Evolutionary conservation across 2,888 invertebrate genomes (phyloP).

Genomic region (Carterocephalus palaemon): DNA sequence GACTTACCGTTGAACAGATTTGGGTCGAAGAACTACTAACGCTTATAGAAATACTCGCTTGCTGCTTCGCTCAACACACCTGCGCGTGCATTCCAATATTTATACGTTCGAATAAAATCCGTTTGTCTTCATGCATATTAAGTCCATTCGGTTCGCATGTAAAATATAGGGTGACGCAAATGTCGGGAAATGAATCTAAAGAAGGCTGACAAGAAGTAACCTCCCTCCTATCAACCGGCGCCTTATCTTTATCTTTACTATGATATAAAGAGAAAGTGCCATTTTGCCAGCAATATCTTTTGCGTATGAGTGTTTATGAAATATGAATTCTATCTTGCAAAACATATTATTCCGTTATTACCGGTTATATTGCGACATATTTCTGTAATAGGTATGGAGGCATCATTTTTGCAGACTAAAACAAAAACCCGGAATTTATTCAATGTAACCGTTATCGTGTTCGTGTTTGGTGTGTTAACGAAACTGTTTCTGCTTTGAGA

Average conservation of each 20-base stretch:
- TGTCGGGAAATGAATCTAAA: constrained; percentile 60
- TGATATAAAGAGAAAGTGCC: constrained; percentile 67
- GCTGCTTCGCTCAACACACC: background rate
- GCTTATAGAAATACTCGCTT: background rate
- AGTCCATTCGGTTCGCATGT: constrained; percentile 56
- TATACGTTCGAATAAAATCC: constrained; percentile 59
- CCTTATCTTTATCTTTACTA: constrained; percentile 74
- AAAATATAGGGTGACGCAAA: constrained; percentile 66
- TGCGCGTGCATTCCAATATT: constrained; percentile 16
- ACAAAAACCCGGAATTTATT: constrained; percentile 15
- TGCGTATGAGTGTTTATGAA: constrained; percentile 73
- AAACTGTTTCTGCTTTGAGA: constrained; percentile 19
- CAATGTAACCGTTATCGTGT: constrained; percentile 15
- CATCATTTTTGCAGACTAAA: constrained; percentile 29
- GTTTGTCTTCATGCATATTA: constrained; percentile 65
- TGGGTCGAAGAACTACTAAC: background rate
- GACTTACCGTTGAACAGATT: background rate
- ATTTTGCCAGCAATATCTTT: constrained; percentile 65
- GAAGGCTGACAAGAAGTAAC: constrained; percentile 51
- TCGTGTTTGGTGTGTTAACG: constrained; percentile 12
- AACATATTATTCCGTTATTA: constrained; percentile 76
- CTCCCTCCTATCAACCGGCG: constrained; percentile 54
- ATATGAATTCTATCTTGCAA: constrained; percentile 75
- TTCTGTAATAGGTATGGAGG: constrained; percentile 52
- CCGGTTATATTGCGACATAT: constrained; percentile 68